Evolutionary conservation across 2,113 vertebrate species (phyloP).

Genomic region (Papio anubis): DNA sequence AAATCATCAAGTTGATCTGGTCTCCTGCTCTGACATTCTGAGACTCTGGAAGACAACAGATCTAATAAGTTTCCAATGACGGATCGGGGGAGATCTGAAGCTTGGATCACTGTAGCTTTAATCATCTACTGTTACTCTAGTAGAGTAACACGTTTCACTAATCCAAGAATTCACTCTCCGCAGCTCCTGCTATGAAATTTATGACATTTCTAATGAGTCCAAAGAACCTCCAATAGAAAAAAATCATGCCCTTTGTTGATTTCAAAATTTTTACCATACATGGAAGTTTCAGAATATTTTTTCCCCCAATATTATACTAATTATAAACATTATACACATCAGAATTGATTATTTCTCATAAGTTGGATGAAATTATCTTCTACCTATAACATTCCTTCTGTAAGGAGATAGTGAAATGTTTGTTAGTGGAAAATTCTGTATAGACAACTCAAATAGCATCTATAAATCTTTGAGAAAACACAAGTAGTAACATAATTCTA

Average conservation of each 20-base stretch:
- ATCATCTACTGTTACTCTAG: not conserved
- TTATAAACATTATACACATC: not conserved
- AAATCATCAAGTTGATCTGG: not conserved
- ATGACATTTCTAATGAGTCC: not conserved
- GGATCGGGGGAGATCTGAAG: not conserved
- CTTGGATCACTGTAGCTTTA: not conserved
- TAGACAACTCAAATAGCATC: not conserved
- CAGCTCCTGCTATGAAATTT: not conserved
- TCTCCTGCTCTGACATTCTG: not conserved
- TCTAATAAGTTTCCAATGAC: not conserved
- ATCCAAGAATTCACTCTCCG: not conserved
- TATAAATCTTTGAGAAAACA: slow-evolving; percentile 42
- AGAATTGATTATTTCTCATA: slow-evolving; percentile 26
- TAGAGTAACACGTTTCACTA: not conserved
- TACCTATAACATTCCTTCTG: not conserved
- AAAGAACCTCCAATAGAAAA: not conserved
- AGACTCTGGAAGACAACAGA: not conserved
- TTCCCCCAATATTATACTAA: not conserved
- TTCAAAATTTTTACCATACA: not conserved
- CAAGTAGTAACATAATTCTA: slow-evolving; percentile 31
- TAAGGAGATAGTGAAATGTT: not conserved
- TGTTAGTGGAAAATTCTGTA: slow-evolving; percentile 23
- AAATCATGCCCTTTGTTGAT: not conserved
- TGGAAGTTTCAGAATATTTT: not conserved
- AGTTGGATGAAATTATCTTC: slow-evolving; percentile 6